Conservation (phyloP, 2,888 invertebrate species). For the Ectemnius continuus region DNA sequence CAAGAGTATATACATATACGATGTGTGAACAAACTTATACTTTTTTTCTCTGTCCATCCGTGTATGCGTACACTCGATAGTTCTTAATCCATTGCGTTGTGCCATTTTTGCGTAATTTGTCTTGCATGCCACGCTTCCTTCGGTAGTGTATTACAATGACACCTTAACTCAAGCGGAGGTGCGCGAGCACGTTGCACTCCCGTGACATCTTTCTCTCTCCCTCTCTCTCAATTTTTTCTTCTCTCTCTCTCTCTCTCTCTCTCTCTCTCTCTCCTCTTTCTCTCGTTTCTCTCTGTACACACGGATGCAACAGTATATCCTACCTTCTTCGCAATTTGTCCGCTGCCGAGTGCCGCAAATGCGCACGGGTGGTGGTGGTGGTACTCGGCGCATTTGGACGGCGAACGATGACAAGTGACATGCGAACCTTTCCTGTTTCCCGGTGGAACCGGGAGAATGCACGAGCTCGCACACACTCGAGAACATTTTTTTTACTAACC, state of each 20-base stretch:
- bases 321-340: background rate
- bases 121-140: conserved; percentile 78
- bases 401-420: background rate
- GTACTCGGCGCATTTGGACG: conserved; percentile 6
- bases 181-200: conserved; percentile 55
- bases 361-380: conserved; percentile 35
- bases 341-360: conserved; percentile 3
- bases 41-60: conserved; percentile 61
- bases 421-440: conserved; percentile 4
- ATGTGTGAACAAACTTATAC: conserved; percentile 61
- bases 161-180: conserved; percentile 61
- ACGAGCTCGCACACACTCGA: conserved; percentile 58
- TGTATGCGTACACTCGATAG: conserved; percentile 67
- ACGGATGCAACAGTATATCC: background rate
- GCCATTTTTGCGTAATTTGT: conserved; percentile 75
- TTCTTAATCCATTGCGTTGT: conserved; percentile 70
- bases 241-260: background rate
- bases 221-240: background rate
- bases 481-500: conserved; percentile 72
- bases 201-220: conserved; percentile 2
- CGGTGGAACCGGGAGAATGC: conserved; percentile 18
- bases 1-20: conserved; percentile 50
- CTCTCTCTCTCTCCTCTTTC: background rate
- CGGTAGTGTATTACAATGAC: conserved; percentile 73
- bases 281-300: background rate